Conservation (phyloP, 2,888 invertebrate genomes). For the Eilema griseolum region DNA sequence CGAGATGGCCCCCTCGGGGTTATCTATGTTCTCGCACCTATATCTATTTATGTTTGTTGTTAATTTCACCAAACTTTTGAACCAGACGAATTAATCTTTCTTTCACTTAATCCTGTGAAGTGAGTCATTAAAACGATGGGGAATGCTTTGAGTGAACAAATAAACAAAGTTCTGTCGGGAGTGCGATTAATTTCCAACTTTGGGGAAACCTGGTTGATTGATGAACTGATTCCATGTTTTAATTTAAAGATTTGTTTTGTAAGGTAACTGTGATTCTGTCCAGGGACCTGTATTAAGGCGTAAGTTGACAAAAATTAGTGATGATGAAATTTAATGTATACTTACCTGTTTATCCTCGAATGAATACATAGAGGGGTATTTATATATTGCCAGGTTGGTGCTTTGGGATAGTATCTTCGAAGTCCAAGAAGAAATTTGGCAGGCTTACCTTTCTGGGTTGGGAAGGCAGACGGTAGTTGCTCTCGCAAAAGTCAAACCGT, state of each 20-base stretch:
- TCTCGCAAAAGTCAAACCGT: no score
- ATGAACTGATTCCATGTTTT: slow-evolving; percentile 22
- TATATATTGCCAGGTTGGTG: not conserved
- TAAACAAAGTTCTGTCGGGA: slow-evolving; percentile 35
- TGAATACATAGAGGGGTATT: not conserved
- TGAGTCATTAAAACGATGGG: slow-evolving; percentile 13
- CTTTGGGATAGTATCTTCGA: no score
- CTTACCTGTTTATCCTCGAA: not conserved
- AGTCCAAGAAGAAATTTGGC: no score
- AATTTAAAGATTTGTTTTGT: slow-evolving; percentile 16
- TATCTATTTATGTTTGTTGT: not conserved
- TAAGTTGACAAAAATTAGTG: not conserved
- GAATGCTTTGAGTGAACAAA: slow-evolving; percentile 28
- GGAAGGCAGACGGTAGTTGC: no score
- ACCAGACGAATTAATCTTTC: slow-evolving; percentile 22
- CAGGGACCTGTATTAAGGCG: not conserved
- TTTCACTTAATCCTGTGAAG: slow-evolving; percentile 19
- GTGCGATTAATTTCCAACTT: slow-evolving; percentile 45
- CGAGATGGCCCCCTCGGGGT: no score
- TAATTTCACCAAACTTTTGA: slow-evolving; percentile 10
- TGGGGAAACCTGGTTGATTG: slow-evolving; percentile 21
- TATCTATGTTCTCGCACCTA: no score
- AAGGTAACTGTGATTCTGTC: not conserved
- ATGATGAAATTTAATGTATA: not conserved
- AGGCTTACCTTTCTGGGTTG: no score